A percentile compares a stretch with the other conserved stretches of the same genome.
phyloP scores from a whole-genome alignment of 2,113 vertebrate species.

The Platysternon megacephalum region DNA sequence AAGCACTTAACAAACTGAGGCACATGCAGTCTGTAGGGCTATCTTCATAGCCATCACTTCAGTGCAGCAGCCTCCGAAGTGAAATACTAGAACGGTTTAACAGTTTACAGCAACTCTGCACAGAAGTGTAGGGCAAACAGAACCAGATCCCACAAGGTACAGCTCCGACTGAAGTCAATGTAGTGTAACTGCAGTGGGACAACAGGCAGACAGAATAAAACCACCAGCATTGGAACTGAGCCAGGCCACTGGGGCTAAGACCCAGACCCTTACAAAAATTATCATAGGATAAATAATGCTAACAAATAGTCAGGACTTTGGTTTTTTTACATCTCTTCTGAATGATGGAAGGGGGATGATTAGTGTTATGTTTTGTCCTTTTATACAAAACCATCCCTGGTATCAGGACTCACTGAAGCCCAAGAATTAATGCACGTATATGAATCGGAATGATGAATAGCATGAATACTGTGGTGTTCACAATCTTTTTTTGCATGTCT shows the following conservation, averaged over 20 bases:
- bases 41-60: neutral
- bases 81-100: neutral
- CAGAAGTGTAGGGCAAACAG: neutral
- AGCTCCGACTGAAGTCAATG: neutral
- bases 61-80: neutral
- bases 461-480: slow-evolving; percentile 8
- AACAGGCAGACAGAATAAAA: neutral
- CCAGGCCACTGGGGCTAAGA: neutral
- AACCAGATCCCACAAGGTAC: neutral
- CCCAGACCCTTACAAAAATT: neutral
- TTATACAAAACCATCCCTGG: slow-evolving; percentile 34
- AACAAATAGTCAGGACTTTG: neutral
- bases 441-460: slow-evolving; percentile 38
- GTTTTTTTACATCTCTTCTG: slow-evolving; percentile 31
- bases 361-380: slow-evolving; percentile 38
- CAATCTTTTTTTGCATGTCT: slow-evolving; percentile 22
- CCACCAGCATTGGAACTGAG: neutral
- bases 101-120: neutral
- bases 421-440: neutral
- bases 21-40: neutral
- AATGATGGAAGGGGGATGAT: slow-evolving; percentile 40
- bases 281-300: slow-evolving; percentile 11
- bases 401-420: neutral
- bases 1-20: neutral
- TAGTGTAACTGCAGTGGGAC: neutral